A percentile compares a stretch with the other conserved stretches of the same genome.
These are phyloP conservation scores for Hylaea fasciaria DNA, from an alignment of 2,888 invertebrate species.

Conservation along the genomic window DNA sequence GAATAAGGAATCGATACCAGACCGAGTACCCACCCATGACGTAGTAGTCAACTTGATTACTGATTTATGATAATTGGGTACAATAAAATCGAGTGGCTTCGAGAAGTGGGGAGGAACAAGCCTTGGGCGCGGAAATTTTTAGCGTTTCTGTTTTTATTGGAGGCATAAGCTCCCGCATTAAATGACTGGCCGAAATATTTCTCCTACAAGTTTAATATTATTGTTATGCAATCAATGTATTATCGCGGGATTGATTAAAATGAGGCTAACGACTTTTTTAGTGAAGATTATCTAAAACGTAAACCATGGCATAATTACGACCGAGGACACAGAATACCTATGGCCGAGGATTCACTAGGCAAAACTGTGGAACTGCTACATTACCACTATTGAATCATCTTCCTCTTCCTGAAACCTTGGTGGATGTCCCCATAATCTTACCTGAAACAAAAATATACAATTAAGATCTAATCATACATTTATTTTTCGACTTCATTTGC, in stretches of 20 bases:
- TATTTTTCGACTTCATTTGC: background rate
- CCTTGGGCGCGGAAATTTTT: conserved; percentile 40
- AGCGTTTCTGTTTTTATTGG: conserved; percentile 42
- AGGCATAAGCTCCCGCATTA: conserved; percentile 39
- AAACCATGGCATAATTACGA: too few relatives aligned
- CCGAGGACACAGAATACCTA: too few relatives aligned
- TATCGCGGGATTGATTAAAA: background rate
- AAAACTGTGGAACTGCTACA: background rate
- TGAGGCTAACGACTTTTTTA: background rate
- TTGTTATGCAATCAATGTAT: conserved; percentile 16
- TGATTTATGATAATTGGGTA: conserved; percentile 60
- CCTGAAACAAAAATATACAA: conserved; percentile 14
- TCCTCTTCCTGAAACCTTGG: background rate
- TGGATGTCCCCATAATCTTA: conserved; percentile 19
- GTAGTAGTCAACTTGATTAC: conserved; percentile 56
- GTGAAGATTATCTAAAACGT: too few relatives aligned
- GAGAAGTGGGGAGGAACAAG: conserved; percentile 36
- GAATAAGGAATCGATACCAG: conserved; percentile 50
- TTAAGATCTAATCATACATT: conserved; percentile 1
- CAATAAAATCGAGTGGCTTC: conserved; percentile 54
- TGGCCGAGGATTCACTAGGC: too few relatives aligned
- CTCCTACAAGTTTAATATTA: conserved; percentile 25
- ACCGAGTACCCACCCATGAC: conserved; percentile 44
- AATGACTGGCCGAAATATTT: conserved; percentile 37
- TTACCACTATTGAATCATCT: background rate